Base-by-base conservation (phyloP, 1,140 invertebrate genomes). In the Fopius arisanus region DNA sequence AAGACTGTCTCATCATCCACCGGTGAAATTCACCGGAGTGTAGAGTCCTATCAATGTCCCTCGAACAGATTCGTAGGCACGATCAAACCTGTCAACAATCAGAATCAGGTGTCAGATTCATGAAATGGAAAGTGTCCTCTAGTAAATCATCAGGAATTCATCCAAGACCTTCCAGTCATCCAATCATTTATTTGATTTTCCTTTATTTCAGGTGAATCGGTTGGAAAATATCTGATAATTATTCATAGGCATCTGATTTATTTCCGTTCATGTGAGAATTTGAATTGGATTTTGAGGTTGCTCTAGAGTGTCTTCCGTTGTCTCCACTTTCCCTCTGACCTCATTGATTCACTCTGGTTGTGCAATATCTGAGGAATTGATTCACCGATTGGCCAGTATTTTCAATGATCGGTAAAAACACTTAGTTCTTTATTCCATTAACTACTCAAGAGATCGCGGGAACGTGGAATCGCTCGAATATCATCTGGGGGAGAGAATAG, bases 251-350 rank as follows among this genome's bases (percentile, higher is more conserved):
- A n/a, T n/a, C n/a, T n/a, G n/a, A n/a, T n/a, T n/a, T n/a, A n/a
- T n/a, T n/a, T n/a, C 33, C 12, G 33, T 37, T 37, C 12, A 37
- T 37, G 12, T 37, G 33, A 37, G 12, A 37, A 6, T 37, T 37
- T 37, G 33, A 37, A 37, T 6, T 48, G 43, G 9, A 48, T 48
- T 48, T 9, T 48, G 43, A n/a, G 43, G n/a, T n/a, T n/a, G n/a
- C n/a, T n/a, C n/a, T 12, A 37, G 23, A 59, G 6, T 21, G 16
- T n/a, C 54, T 59, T 59, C 23, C 54, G 21, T 23, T 59, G 54
- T 59, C 48, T 54, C 54, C 19, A 26, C 54, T 59, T 59, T 59
- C 54, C 54, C 54, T 59, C 10, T 59, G 54, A 59, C 54, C 54
- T 21, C 54, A 59, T 59, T 59, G 54, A 28, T 59, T 59, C 10